phyloP scores from a whole-genome alignment of 2,113 vertebrate genomes.

The Pseudorectes ferrugineus region DNA sequence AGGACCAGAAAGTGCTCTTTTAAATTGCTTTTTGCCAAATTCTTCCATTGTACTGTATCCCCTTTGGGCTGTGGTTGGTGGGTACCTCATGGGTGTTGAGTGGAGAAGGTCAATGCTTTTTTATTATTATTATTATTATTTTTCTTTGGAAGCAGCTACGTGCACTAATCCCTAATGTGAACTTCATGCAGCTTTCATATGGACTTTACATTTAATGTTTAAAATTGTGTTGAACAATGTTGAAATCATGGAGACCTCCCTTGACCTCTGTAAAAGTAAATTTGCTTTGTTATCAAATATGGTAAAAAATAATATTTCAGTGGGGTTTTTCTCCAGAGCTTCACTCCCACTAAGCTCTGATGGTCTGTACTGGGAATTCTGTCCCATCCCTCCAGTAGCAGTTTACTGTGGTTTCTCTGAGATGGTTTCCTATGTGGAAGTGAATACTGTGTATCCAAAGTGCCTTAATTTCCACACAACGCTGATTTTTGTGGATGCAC shows the following conservation, averaged over 20 bases:
- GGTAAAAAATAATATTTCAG: not conserved
- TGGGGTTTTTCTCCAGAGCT: not conserved
- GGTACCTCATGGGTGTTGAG: not conserved
- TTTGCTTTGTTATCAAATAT: not conserved
- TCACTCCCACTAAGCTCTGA: not conserved
- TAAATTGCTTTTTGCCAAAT: not conserved
- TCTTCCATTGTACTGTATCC: not conserved
- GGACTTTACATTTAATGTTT: not conserved
- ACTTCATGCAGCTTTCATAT: not conserved
- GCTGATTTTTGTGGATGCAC: not conserved
- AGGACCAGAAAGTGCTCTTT: not conserved
- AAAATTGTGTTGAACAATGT: not conserved
- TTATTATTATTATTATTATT: not conserved
- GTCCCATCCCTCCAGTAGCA: not conserved
- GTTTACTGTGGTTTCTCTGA: not conserved
- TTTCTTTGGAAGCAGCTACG: not conserved
- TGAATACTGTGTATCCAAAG: constrained; percentile 24
- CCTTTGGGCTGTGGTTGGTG: not conserved
- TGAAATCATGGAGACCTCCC: not conserved
- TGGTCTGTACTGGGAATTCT: not conserved
- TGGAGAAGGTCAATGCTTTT: not conserved
- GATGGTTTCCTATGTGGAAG: not conserved
- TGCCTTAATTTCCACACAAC: constrained; percentile 21
- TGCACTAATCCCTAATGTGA: constrained; percentile 1
- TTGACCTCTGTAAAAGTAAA: not conserved